A percentile compares a stretch with the other conserved stretches of the same genome.
Evolutionary conservation across 2,113 vertebrate species (phyloP).

Genomic region (Pedionomus torquatus): DNA sequence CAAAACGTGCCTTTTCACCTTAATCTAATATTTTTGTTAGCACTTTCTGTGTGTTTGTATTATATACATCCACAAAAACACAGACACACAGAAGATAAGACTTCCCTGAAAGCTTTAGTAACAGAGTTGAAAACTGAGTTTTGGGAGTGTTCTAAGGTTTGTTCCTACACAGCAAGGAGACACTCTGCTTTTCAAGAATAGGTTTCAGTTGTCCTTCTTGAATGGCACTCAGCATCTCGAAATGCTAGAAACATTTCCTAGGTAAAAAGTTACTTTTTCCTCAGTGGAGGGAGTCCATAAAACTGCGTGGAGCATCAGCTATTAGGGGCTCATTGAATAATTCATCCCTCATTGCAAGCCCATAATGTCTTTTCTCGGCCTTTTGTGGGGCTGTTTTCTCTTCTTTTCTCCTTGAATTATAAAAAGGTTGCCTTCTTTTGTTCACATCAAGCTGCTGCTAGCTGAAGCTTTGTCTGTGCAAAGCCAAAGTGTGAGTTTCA

Average conservation of each 20-base stretch:
- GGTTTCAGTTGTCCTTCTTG: slow-evolving; percentile 67
- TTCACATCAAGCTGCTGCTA: slow-evolving; percentile 94
- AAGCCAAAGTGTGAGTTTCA: slow-evolving; percentile 96
- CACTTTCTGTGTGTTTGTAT: background rate
- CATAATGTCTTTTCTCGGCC: slow-evolving; percentile 97
- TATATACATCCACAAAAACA: background rate
- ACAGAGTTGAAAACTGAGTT: background rate
- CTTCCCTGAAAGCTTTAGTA: slow-evolving; percentile 43
- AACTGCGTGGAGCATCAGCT: slow-evolving; percentile 83
- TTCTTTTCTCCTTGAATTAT: slow-evolving; percentile 97
- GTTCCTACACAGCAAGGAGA: background rate
- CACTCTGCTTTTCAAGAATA: slow-evolving; percentile 26
- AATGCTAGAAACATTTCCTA: slow-evolving; percentile 87
- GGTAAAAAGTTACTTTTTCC: slow-evolving; percentile 88
- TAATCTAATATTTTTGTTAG: background rate
- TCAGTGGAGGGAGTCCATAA: slow-evolving; percentile 88
- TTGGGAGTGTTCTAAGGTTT: background rate
- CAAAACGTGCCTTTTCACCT: background rate
- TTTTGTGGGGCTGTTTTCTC: slow-evolving; percentile 95
- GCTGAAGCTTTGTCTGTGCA: slow-evolving; percentile 92
- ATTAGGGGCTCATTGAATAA: slow-evolving; percentile 96
- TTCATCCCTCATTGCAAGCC: slow-evolving; percentile 99
- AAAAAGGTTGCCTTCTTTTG: slow-evolving; percentile 97
- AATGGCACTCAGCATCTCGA: slow-evolving; percentile 71
- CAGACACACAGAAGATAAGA: background rate